Evolutionary conservation across 2,113 vertebrate genomes (phyloP).

Genomic region (Taurulus bubalis): DNA sequence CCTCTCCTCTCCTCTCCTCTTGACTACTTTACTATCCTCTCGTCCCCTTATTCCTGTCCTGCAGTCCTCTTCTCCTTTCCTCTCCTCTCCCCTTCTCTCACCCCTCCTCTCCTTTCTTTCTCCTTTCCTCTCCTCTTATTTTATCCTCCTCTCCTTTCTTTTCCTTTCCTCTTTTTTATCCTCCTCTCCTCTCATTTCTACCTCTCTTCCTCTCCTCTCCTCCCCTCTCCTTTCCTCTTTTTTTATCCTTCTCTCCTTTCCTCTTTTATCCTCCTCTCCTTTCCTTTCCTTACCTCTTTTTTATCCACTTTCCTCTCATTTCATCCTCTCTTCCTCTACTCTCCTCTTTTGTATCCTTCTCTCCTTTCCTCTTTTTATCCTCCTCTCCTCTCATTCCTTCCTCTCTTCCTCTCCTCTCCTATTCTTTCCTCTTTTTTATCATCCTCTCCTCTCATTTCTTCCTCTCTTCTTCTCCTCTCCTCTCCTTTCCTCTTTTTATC

Average conservation of each 20-base stretch:
- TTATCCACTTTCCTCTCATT: neutral
- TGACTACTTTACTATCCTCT: neutral
- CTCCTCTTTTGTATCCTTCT: no score
- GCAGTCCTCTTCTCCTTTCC: neutral
- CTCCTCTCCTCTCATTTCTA: neutral
- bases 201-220: no score
- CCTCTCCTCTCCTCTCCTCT: neutral
- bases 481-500: neutral
- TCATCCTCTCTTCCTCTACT: no score
- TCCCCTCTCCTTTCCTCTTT: neutral
- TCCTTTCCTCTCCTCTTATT: no score
- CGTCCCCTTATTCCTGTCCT: no score
- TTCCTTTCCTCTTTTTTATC: no score
- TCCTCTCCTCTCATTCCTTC: no score
- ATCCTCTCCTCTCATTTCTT: neutral
- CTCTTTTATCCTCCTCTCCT: neutral
- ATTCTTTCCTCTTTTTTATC: neutral
- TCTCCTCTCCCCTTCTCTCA: neutral
- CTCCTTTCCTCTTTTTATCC: no score
- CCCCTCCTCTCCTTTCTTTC: no score
- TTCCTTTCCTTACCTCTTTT: neutral
- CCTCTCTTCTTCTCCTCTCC: neutral
- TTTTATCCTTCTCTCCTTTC: neutral
- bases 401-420: neutral
- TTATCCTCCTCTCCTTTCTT: no score